A percentile compares a stretch with the other conserved stretches of the same genome.
phyloP scores from a whole-genome alignment of 1,140 invertebrate species.

The Drosophila melanica region DNA sequence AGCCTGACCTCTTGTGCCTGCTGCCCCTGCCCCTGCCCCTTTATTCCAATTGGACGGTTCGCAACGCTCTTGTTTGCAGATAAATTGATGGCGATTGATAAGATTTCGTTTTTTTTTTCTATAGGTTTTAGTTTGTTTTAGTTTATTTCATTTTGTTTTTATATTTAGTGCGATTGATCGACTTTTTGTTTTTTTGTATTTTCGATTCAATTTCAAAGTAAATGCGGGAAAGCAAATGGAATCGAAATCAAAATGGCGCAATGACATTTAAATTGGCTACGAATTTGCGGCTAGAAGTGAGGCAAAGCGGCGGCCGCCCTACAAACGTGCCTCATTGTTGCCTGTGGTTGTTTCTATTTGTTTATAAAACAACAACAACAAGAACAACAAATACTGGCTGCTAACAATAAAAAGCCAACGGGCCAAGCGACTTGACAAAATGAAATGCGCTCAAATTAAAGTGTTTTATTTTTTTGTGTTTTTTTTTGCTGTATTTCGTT shows the following conservation, averaged over 20 bases:
- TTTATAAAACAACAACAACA: slow-evolving; percentile 22
- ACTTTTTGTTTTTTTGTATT: neutral
- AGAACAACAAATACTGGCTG: slow-evolving; percentile 10
- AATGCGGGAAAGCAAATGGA: slow-evolving; percentile 52
- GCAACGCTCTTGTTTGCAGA: slow-evolving; percentile 50
- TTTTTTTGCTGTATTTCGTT: slow-evolving; percentile 29
- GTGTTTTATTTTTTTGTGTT: slow-evolving; percentile 46
- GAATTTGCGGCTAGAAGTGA: slow-evolving; percentile 46
- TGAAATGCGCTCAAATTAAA: slow-evolving; percentile 74
- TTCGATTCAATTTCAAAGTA: slow-evolving; percentile 53
- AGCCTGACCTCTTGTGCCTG: slow-evolving; percentile 44
- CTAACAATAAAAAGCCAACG: slow-evolving; percentile 41
- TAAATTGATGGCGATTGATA: slow-evolving; percentile 52
- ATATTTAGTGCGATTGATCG: no score
- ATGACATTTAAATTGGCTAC: slow-evolving; percentile 75
- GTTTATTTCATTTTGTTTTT: slow-evolving; percentile 13
- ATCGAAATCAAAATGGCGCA: slow-evolving; percentile 63
- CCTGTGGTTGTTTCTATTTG: slow-evolving; percentile 24
- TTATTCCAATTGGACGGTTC: slow-evolving; percentile 12
- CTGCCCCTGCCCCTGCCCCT: neutral
- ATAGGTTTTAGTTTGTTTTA: slow-evolving; percentile 1
- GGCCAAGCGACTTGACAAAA: slow-evolving; percentile 70
- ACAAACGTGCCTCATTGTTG: slow-evolving; percentile 44
- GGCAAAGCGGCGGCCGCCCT: slow-evolving; percentile 28
- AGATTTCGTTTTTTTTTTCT: slow-evolving; percentile 44